These are phyloP conservation scores for zebrafish (Danio rerio) DNA, from an alignment of 2,113 vertebrate genomes.

Conservation along the genomic window GRCz12tu NC_133190.1:39520501-39521000, in stretches of 20 bases:
- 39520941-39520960: conserved; percentile 77
- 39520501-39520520: conserved; percentile 11
- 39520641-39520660: conserved; percentile 73
- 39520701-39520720: conserved; percentile 79
- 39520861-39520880: conserved; percentile 67
- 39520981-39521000: conserved; percentile 5
- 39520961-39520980: conserved; percentile 77
- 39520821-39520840: neutral
- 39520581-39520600: conserved; percentile 71
- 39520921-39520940: conserved; percentile 77
- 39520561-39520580: conserved; percentile 10
- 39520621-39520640: conserved; percentile 71
- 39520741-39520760: conserved; percentile 81
- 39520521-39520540: conserved; percentile 31
- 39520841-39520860: conserved; percentile 60
- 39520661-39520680: conserved; percentile 78
- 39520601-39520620: conserved; percentile 67
- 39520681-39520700: conserved; percentile 81
- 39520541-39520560: neutral
- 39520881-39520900: conserved; percentile 39
- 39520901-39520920: conserved; percentile 72
- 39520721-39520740: conserved; percentile 81
- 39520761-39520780: conserved; percentile 79
- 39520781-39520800: conserved; percentile 65
- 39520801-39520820: conserved; percentile 48